A percentile compares a stretch with the other conserved stretches of the same genome.
These are phyloP conservation scores for Odontamblyopus rebecca DNA, from an alignment of 2,797 vertebrate species.

Conservation along the genomic window DNA sequence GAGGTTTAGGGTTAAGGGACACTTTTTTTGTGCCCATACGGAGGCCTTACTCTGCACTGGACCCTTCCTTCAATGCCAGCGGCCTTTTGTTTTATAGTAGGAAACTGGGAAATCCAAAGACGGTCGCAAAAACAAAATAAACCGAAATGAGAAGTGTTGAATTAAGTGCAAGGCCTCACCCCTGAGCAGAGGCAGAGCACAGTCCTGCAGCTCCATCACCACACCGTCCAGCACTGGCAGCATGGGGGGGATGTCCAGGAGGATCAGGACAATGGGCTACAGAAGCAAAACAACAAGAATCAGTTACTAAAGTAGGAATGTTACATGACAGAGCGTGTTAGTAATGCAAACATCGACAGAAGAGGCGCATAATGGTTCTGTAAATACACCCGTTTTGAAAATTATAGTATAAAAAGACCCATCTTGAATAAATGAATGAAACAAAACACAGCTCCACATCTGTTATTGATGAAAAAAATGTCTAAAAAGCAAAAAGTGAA, in stretches of 20 bases:
- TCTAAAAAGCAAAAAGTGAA: too few relatives aligned
- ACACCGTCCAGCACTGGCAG: constrained; percentile 92
- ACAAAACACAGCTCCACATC: neutral
- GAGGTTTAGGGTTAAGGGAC: too few relatives aligned
- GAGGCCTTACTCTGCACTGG: too few relatives aligned
- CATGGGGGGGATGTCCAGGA: constrained; percentile 96
- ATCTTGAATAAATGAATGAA: neutral
- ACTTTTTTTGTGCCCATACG: too few relatives aligned
- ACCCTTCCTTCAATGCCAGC: too few relatives aligned
- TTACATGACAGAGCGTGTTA: neutral
- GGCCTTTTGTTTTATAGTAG: too few relatives aligned
- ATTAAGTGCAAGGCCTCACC: constrained; percentile 72
- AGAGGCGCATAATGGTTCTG: too few relatives aligned
- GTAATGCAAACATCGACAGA: too few relatives aligned
- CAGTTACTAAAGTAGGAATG: neutral
- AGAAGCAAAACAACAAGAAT: neutral
- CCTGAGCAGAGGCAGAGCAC: constrained; percentile 89
- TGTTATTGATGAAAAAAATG: neutral
- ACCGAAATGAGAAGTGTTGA: neutral
- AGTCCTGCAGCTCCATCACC: constrained; percentile 98
- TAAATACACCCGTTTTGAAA: too few relatives aligned
- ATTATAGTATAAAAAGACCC: neutral
- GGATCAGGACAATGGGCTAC: constrained; percentile 88
- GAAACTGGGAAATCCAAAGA: too few relatives aligned
- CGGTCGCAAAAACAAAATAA: too few relatives aligned